phyloP scores from a whole-genome alignment of 1,140 invertebrate genomes.

The Hormaphis cornu region DNA sequence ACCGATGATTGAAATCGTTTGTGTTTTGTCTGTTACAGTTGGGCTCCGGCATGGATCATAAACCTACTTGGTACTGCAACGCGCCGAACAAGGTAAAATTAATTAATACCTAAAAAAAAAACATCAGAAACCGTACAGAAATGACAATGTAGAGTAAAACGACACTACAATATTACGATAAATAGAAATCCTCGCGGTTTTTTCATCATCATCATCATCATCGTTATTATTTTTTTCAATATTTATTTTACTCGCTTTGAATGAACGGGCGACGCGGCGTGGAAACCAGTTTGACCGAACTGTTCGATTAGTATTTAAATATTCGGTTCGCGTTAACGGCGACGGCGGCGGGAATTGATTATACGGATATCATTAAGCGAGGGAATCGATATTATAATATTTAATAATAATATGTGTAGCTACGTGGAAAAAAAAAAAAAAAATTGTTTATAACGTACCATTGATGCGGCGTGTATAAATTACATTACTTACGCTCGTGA shows the following conservation, averaged over 20 bases:
- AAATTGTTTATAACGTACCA: neutral
- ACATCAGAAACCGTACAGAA: too few relatives aligned
- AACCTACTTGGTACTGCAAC: constrained; percentile 24
- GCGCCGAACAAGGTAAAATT: constrained; percentile 22
- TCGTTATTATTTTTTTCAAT: too few relatives aligned
- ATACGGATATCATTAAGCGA: constrained; percentile 21
- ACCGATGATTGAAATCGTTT: neutral
- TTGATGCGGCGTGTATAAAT: neutral
- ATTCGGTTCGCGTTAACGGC: constrained; percentile 9
- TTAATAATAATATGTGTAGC: too few relatives aligned
- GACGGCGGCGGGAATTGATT: constrained; percentile 13
- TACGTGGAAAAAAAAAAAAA: neutral
- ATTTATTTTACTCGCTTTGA: neutral
- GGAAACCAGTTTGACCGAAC: constrained; percentile 8
- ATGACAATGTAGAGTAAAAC: neutral
- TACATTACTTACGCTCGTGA: neutral
- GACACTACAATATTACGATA: neutral
- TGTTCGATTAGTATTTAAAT: constrained; percentile 30
- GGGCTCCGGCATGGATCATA: constrained; percentile 25
- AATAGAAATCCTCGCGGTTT: neutral
- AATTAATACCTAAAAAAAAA: neutral
- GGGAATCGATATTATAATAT: constrained; percentile 1
- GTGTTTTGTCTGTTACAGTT: constrained; percentile 17
- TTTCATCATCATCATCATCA: neutral
- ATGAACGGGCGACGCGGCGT: neutral